phyloP scores from a whole-genome alignment of 1,140 invertebrate genomes.

The Xylocopa sonorina region DNA sequence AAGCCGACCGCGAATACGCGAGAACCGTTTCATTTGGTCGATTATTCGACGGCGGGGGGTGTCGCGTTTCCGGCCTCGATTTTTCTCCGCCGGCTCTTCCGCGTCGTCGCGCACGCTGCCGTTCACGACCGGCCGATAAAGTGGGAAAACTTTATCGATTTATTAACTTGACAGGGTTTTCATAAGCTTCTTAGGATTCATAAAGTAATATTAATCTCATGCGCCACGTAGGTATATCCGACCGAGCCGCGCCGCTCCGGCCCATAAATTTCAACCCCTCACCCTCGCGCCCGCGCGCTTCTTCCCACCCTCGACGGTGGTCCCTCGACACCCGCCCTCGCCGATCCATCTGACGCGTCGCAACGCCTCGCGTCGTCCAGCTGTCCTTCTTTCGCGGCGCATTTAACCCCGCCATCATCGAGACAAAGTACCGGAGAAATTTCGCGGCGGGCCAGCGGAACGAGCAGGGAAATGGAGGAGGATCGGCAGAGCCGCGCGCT shows the following conservation, averaged over 20 bases:
- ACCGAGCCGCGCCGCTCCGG: conserved; percentile 46
- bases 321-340: background rate
- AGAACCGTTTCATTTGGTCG: conserved; percentile 57
- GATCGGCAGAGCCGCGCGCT: too few relatives aligned
- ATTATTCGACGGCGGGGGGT: conserved; percentile 54
- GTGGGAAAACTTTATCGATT: conserved; percentile 72
- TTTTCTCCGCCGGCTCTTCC: background rate
- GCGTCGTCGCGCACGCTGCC: conserved; percentile 14
- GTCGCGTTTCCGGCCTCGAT: background rate
- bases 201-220: conserved; percentile 71
- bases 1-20: conserved; percentile 37
- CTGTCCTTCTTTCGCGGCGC: conserved; percentile 42
- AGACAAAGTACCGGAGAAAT: conserved; percentile 44
- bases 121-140: conserved; percentile 58
- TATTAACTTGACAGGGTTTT: conserved; percentile 71
- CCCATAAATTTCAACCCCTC: conserved; percentile 57
- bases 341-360: conserved; percentile 2
- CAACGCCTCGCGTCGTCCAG: conserved; percentile 9
- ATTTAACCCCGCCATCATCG: conserved; percentile 41
- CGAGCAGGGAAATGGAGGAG: background rate
- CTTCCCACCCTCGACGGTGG: too few relatives aligned
- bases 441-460: background rate
- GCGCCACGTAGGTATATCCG: conserved; percentile 63
- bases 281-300: background rate
- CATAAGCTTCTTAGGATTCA: conserved; percentile 71